Conservation (phyloP, 2,113 vertebrate species). For the Tyto alba region DNA sequence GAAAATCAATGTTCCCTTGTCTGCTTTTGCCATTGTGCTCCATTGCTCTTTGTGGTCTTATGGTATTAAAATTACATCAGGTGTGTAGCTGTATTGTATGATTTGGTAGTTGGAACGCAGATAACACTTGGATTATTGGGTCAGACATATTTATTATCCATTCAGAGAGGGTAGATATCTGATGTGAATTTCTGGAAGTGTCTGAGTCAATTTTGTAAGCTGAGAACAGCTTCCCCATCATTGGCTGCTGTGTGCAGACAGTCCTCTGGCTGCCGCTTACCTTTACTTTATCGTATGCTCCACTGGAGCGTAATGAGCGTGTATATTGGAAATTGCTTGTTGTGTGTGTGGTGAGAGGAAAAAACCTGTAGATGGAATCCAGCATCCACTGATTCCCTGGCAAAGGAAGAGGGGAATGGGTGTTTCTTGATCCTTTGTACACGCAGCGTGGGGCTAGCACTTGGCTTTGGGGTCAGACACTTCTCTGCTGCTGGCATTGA, state of each 20-base stretch:
- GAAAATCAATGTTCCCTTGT: slow-evolving; percentile 59
- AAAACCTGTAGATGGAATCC: neutral
- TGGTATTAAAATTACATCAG: slow-evolving; percentile 66
- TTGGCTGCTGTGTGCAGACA: slow-evolving; percentile 8
- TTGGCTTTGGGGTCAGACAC: neutral
- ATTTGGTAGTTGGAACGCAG: slow-evolving; percentile 45
- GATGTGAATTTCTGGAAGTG: slow-evolving; percentile 62
- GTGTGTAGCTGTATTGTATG: slow-evolving; percentile 49
- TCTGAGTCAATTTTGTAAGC: slow-evolving; percentile 47
- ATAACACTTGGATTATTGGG: slow-evolving; percentile 65
- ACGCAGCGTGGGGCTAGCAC: neutral
- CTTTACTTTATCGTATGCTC: slow-evolving; percentile 19
- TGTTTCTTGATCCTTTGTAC: neutral
- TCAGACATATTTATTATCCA: slow-evolving; percentile 56
- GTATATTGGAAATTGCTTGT: slow-evolving; percentile 29
- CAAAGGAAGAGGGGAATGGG: neutral
- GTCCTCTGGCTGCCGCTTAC: slow-evolving; percentile 3
- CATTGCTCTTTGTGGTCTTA: slow-evolving; percentile 53
- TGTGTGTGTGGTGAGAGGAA: neutral
- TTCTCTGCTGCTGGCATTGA: neutral
- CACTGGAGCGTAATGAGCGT: slow-evolving; percentile 36
- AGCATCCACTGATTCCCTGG: neutral
- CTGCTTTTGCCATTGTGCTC: slow-evolving; percentile 41
- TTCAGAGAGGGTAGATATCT: slow-evolving; percentile 56
- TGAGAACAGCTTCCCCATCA: slow-evolving; percentile 25